Evolutionary conservation across 2,113 vertebrate species (phyloP), one percentile per base, ranked within the genome.

Genomic region (Sorex araneus): DNA sequence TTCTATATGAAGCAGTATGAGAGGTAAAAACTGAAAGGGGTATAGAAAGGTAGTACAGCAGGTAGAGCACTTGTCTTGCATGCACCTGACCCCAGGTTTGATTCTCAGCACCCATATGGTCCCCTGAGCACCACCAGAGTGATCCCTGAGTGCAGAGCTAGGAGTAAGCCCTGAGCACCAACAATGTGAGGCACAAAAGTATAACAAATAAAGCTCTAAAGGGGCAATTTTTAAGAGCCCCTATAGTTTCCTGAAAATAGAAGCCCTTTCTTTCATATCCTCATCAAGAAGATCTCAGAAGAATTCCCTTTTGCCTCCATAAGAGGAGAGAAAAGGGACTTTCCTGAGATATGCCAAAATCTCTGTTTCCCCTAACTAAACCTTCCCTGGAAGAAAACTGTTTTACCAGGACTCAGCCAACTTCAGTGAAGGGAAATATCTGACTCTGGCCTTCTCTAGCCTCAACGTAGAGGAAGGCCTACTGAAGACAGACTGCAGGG

Each of bases 291-390:
- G 27, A 66, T 23, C 64, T 66, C 28, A 12, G 79, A 50, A 87
- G 82, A 89, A 83, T 54, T 25, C 54, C 67, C 18, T 84, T 30
- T 32, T 77, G 27, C 84, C 81, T 86, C 45, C 54, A 66, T 40
- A 69, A 8, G 25, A 13, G 43, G 27, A 21, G 45, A 21, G 45
- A 23, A 64, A 71, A 18, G 32, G 25, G 64, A 54, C 43, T 66
- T 34, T 27, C 57, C 90, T 30, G 21, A 93, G 90, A 67, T 54
- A 67, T 47, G 18, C 12, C 36, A 27, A 40, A 66, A 83, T 15
- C 30, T n/a, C 77, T 66, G 12, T 83, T 86, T 11, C 81, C 15
- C 27, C 74, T 75, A 36, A 40, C 75, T 50, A 75, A 74, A 19
- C 3, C 47, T 64, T 28, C 3, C 54, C 71, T 71, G 50, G 43